Conservation (phyloP, 2,888 invertebrate species). For the Acronicta leporina region DNA sequence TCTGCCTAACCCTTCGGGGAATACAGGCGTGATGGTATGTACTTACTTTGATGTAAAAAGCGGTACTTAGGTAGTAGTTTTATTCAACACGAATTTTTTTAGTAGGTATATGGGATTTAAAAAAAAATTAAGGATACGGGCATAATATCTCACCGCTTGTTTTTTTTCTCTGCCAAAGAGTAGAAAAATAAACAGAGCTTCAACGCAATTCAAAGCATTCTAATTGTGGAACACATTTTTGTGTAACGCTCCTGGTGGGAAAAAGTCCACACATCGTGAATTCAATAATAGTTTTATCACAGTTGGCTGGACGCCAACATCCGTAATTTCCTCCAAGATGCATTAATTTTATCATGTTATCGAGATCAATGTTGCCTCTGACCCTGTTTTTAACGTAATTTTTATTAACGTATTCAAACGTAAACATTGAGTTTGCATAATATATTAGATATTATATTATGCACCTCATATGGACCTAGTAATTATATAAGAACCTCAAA, state of each 20-base stretch:
- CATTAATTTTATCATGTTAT: slow-evolving; percentile 43
- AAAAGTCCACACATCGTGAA: slow-evolving; percentile 16
- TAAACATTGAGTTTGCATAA: slow-evolving; percentile 8
- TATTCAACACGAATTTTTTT: no score
- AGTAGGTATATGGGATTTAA: no score
- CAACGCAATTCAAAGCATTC: neutral
- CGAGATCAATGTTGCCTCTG: slow-evolving; percentile 38
- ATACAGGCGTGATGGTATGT: no score
- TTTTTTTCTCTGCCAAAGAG: no score
- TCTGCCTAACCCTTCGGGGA: no score
- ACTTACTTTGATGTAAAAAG: no score
- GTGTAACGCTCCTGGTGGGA: slow-evolving; percentile 5
- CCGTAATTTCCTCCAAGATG: slow-evolving; percentile 34
- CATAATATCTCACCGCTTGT: no score
- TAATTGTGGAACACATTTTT: slow-evolving; percentile 1
- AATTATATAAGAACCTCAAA: slow-evolving; percentile 1
- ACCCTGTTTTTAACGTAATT: slow-evolving; percentile 22
- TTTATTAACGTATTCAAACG: slow-evolving; percentile 1
- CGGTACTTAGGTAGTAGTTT: no score
- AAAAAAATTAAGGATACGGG: no score
- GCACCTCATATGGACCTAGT: no score
- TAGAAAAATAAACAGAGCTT: no score
- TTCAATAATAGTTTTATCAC: slow-evolving; percentile 52
- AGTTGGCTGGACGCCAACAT: slow-evolving; percentile 54
- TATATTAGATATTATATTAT: no score